Percentiles rank a stretch among this genome's conserved stretches.
phyloP scores from a whole-genome alignment of 2,888 invertebrate species.

The Himalopsyche kuldschensis region DNA sequence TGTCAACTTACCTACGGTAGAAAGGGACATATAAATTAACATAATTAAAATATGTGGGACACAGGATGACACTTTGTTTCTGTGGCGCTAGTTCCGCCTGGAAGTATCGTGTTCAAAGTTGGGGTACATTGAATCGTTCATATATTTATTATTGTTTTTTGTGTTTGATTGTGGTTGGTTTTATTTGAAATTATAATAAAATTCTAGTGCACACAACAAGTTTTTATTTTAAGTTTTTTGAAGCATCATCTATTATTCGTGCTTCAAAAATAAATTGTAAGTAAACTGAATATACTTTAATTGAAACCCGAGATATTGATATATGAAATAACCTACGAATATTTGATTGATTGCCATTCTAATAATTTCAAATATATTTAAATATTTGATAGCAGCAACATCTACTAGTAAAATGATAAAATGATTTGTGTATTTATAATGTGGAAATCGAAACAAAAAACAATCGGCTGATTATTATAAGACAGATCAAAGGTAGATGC shows the following conservation, averaged over 20 bases:
- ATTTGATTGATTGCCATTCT: not conserved
- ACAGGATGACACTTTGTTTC: not conserved
- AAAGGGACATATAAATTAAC: not conserved
- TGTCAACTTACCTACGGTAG: not conserved
- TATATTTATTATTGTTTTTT: not conserved
- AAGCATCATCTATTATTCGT: not conserved
- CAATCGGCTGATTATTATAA: no score
- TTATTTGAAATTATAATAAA: not conserved
- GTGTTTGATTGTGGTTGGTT: not conserved
- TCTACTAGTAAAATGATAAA: no score
- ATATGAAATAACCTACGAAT: no score
- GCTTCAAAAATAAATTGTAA: not conserved
- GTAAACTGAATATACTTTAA: not conserved
- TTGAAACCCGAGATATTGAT: not conserved
- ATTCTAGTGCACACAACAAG: not conserved
- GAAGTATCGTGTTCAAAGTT: not conserved
- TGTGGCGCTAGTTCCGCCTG: not conserved
- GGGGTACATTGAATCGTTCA: not conserved
- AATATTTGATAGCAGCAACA: no score
- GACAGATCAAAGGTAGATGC: no score
- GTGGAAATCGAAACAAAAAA: no score
- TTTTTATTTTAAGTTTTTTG: not conserved
- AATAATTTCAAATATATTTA: no score
- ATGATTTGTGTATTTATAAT: no score
- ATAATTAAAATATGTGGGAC: not conserved